A percentile compares a stretch with the other conserved stretches of the same genome.
phyloP scores from a whole-genome alignment of 2,113 vertebrate genomes.

The Montifringilla adamsi region DNA sequence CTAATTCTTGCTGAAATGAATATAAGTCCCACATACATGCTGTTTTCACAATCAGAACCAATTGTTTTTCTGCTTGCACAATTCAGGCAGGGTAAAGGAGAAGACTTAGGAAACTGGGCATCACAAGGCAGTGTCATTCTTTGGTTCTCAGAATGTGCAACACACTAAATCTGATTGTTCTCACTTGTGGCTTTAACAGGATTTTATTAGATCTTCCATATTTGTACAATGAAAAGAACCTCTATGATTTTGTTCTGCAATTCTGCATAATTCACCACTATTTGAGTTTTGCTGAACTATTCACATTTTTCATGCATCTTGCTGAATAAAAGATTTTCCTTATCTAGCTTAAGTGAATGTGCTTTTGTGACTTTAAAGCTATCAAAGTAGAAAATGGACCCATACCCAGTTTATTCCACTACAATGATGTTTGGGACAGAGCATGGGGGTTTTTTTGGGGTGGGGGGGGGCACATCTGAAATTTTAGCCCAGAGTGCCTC shows the following conservation, averaged over 20 bases:
- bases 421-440: not conserved
- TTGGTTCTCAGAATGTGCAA: not conserved
- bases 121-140: not conserved
- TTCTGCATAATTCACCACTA: not conserved
- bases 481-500: not conserved
- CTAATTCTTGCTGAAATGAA: slow-evolving; percentile 9
- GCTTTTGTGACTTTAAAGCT: not conserved
- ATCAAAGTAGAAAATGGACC: not conserved
- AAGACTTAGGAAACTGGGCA: not conserved
- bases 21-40: not conserved
- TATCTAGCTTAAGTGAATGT: not conserved
- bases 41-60: slow-evolving; percentile 23
- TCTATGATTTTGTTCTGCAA: not conserved
- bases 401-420: not conserved
- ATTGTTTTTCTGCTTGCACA: slow-evolving; percentile 4
- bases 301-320: not conserved
- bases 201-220: not conserved
- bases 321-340: not conserved
- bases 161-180: not conserved
- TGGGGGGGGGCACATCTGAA: not conserved
- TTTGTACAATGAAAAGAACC: not conserved
- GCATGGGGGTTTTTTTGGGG: not conserved
- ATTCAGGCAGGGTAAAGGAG: not conserved
- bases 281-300: not conserved
- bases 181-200: not conserved